Base-by-base conservation (phyloP, 37 sponge, comb jelly and placozoan genomes). In the Ianthella basta region DNA sequence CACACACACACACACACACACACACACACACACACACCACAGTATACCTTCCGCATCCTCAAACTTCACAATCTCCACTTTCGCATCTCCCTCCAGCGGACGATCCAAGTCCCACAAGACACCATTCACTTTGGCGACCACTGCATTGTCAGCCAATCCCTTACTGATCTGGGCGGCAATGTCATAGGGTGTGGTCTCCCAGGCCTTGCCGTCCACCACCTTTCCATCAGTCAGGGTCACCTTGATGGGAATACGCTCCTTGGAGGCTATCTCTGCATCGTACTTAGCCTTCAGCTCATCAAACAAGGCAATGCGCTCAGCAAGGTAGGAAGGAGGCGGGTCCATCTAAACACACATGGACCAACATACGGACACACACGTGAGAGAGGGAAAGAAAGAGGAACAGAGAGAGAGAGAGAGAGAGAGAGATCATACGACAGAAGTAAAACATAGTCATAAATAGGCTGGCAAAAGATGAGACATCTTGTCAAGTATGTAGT, bases 221-320 rank as follows among this genome's bases (percentile, higher is more conserved):
- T 88, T 91, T 0, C 99, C 99, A 90, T 99, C 97, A 29, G 97
- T 94, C 16, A 99, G 85, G 8, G 99, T 95, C 30, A 99, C 88
- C 72, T 81, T 93, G 73, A 93, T 88, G 0, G 91, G 88, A 4
- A 15, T 56, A 23, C 64, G 59, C 54, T 84, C 83, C 38, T 88
- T 84, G n/a, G 83, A 75, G 15, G 91, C 94, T 44, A 95, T 32
- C 65, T 60, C 64, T 20, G 88, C 90, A 38, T 95, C 90, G 60
- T 95, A 93, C 56, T 95, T 89, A 0, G 87, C 86, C 72, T 98
- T 89, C 74, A 98, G 83, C n/a, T 61, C 61, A 36, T 95, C 96
- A 83, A 95, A 98, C 85, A 98, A 55, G 1, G 84, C 94, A 38
- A 95, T 86, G 15, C 98, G 73, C 32, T 91, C 80, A 30, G 80